phyloP scores from a whole-genome alignment of 2,113 vertebrate species.

The Oreochromis niloticus region DNA sequence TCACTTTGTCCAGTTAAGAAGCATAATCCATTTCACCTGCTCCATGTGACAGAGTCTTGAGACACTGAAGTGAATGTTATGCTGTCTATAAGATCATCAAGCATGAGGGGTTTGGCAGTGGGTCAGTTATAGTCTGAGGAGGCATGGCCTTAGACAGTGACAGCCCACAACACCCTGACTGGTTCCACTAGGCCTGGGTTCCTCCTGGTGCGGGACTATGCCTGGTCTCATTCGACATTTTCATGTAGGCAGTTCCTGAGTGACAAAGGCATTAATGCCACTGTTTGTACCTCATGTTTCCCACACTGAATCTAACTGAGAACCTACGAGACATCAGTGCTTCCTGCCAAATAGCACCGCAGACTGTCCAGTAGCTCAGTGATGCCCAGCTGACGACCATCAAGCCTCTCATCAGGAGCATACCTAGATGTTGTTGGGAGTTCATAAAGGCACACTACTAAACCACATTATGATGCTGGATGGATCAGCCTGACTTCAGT shows the following conservation, averaged over 20 bases:
- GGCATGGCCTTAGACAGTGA: background rate
- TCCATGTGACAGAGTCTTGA: background rate
- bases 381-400: background rate
- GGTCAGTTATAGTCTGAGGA: background rate
- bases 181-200: background rate
- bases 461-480: background rate
- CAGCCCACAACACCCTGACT: background rate
- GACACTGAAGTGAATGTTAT: background rate
- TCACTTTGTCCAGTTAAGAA: background rate
- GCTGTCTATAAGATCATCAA: background rate
- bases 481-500: background rate
- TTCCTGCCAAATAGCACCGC: background rate
- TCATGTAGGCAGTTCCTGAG: background rate
- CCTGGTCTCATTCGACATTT: background rate
- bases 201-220: background rate
- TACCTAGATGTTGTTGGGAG: background rate
- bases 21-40: background rate
- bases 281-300: background rate
- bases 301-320: rapidly evolving
- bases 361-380: rapidly evolving
- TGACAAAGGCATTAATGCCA: background rate
- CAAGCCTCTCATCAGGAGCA: background rate
- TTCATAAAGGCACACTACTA: background rate
- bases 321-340: rapidly evolving
- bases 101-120: background rate